Evolutionary conservation across 2,888 invertebrate species (phyloP).

Genomic region (Synergus itoensis): DNA sequence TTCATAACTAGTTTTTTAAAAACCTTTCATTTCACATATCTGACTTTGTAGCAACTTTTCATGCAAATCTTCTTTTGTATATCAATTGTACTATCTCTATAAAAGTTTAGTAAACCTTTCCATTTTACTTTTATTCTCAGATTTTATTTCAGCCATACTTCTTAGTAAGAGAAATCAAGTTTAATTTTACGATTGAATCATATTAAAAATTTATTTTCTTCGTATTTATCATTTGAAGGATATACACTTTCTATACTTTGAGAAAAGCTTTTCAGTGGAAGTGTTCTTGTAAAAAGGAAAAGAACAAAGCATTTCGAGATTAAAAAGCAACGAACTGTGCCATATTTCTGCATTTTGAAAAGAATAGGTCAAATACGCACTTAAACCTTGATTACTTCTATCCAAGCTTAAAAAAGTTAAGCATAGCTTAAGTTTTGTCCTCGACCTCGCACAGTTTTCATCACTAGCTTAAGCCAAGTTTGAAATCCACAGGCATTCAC

Average conservation of each 20-base stretch:
- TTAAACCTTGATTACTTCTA: slow-evolving; percentile 30
- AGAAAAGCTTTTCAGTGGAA: not conserved
- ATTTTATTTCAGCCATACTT: not conserved
- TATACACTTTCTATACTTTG: not conserved
- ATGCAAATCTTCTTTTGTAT: not conserved
- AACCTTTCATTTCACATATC: not conserved
- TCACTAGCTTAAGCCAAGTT: not conserved
- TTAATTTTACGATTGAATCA: not conserved
- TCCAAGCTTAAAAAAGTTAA: slow-evolving; percentile 1
- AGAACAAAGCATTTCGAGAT: slow-evolving; percentile 11
- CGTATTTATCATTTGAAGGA: not conserved
- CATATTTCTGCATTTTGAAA: not conserved
- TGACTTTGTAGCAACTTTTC: not conserved
- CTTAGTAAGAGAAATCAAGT: not conserved
- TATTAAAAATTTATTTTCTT: not conserved
- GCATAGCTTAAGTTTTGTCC: slow-evolving; percentile 19
- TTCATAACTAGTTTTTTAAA: slow-evolving; percentile 13
- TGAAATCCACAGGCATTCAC: not conserved
- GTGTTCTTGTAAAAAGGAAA: not conserved
- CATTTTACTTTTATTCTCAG: not conserved
- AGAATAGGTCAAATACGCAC: slow-evolving; percentile 31
- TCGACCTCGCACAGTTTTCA: slow-evolving; percentile 1
- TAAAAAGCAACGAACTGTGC: slow-evolving; percentile 12
- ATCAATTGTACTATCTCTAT: not conserved
- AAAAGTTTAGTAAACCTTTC: not conserved